Evolutionary conservation across 2,113 vertebrate genomes (phyloP), one percentile per base, ranked within the genome.

Genomic region (Lycaon pictus): DNA sequence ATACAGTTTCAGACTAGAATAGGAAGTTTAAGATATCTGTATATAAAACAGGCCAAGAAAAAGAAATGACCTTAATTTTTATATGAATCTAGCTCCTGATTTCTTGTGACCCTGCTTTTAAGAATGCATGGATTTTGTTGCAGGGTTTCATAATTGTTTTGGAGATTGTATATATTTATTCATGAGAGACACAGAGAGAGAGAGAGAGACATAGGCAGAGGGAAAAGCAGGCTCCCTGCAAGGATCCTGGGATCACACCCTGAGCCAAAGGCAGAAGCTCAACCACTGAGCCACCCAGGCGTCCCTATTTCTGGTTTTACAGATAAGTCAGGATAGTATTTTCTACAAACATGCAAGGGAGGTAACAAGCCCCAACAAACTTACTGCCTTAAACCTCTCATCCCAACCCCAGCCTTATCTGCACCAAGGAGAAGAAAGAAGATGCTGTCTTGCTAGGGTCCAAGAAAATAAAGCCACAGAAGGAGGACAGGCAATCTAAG

Each of bases 51-150:
- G 51, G 51, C 63, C 82, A 37, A 83, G 63, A 74, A 58, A 62
- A 63, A 92, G 37, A 82, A 92, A 83, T n/a, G 2, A 58, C 8
- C 27, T n/a, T 51, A 80, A 55, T 80, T 69, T 53, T 94, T 90
- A 16, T 23, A 55, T 93, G 17, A 83, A 58, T 88, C 83, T 74
- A 80, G 9, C 13, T 63, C 53, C 11, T 62, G 27, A 53, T 65
- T 87, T 76, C 71, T 74, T n/a, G 8, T 23, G 2, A 87, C 11
- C 77, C 89, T 88, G 29, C n/a, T 90, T 94, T 96, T 60, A 89
- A 86, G 22, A 87, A 76, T 25, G 20, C 12, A 11, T 60, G 37
- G 48, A 27, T 80, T 91, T 92, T 80, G 37, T 69, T 80, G 35
- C 15, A 58, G 15, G 25, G 29, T 83, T 67, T 91, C 63, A 32